Evolutionary conservation across 1,140 invertebrate genomes (phyloP).

Genomic region (Heliconius nattereri): DNA sequence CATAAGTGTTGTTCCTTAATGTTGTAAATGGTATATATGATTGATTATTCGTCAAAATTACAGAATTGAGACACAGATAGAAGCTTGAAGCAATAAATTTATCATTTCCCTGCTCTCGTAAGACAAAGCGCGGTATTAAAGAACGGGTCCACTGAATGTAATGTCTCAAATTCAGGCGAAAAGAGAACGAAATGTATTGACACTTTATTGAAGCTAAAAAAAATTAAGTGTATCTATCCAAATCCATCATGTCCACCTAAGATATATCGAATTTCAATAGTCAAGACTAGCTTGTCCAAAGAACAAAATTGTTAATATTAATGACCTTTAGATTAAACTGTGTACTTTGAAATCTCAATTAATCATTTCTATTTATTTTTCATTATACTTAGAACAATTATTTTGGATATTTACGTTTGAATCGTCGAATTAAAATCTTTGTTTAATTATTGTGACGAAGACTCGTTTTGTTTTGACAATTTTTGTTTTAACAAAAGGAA

Average conservation of each 20-base stretch:
- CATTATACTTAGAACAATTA: constrained; percentile 36
- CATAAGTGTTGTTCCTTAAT: constrained; percentile 1
- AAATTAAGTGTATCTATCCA: no score
- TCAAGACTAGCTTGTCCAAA: constrained; percentile 25
- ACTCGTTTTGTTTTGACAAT: neutral
- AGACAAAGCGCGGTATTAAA: no score
- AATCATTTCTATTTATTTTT: constrained; percentile 40
- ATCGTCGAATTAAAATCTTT: neutral
- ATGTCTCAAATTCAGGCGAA: no score
- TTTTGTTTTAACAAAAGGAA: neutral
- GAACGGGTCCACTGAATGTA: no score
- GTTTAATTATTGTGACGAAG: neutral
- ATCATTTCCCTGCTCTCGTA: no score
- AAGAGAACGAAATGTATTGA: no score
- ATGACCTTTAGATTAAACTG: constrained; percentile 37
- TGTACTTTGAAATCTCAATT: constrained; percentile 36
- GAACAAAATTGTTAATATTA: constrained; percentile 33
- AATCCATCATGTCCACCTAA: no score
- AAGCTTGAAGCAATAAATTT: no score
- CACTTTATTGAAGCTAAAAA: no score
- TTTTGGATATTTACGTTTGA: constrained; percentile 31
- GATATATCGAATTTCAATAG: neutral
- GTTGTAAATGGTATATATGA: neutral
- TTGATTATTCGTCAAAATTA: no score
- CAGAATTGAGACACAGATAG: no score